Conservation (phyloP, 1,140 invertebrate species). For the Chlorops oryzae region DNA sequence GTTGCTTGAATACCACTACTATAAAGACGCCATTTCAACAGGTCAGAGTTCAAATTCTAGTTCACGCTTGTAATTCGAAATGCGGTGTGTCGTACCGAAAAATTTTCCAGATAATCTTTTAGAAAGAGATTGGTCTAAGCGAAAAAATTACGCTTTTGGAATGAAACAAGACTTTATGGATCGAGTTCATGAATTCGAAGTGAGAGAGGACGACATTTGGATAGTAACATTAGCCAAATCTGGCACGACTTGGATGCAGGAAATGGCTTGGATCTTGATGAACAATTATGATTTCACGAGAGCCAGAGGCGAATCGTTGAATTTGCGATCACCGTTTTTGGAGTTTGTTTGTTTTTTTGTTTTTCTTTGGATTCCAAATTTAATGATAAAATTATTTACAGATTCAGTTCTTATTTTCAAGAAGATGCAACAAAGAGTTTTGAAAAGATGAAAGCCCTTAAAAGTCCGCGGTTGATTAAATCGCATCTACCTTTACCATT, state of each 20-base stretch:
- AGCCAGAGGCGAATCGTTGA: conserved; percentile 55
- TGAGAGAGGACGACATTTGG: conserved; percentile 53
- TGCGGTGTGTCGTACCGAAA: conserved; percentile 15
- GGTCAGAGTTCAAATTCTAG: no score
- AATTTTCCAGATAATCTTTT: conserved; percentile 14
- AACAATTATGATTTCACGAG: conserved; percentile 53
- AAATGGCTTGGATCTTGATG: conserved; percentile 59
- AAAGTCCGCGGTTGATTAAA: conserved; percentile 55
- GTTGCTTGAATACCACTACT: no score
- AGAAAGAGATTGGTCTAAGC: conserved; percentile 12
- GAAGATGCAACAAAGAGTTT: no score
- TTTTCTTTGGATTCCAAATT: no score
- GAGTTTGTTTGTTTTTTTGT: conserved; percentile 41
- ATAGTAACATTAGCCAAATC: conserved; percentile 50
- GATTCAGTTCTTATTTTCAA: no score
- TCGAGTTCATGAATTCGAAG: conserved; percentile 35
- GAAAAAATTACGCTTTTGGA: neutral
- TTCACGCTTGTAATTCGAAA: no score
- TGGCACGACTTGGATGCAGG: conserved; percentile 66
- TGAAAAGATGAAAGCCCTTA: no score
- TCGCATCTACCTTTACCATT: conserved; percentile 59
- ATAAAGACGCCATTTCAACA: no score
- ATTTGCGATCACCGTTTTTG: conserved; percentile 54
- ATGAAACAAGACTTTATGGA: conserved; percentile 21
- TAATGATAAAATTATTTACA: no score